These are phyloP conservation scores for Linepithema humile DNA, from an alignment of 1,140 invertebrate genomes.

Conservation along the genomic window DNA sequence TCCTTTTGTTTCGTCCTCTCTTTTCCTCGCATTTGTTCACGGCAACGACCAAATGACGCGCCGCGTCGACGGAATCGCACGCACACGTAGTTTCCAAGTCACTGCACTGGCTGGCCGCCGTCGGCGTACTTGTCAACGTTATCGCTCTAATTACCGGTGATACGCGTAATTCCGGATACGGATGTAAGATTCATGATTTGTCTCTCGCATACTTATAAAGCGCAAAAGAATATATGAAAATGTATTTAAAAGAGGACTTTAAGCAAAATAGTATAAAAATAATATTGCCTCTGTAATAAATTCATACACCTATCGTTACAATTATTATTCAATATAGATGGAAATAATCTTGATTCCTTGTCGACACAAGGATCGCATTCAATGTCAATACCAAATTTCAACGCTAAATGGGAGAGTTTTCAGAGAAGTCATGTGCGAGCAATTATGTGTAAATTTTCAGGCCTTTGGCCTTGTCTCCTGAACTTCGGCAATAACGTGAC, in stretches of 20 bases:
- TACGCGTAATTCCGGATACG: conserved; percentile 18
- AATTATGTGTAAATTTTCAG: conserved; percentile 25
- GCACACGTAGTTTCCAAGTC: conserved; percentile 13
- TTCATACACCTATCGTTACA: too few species aligned
- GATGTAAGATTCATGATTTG: not conserved
- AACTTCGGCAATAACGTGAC: conserved; percentile 47
- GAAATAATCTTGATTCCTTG: too few species aligned
- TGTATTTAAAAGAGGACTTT: not conserved
- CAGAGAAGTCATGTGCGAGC: not conserved
- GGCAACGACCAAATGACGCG: conserved; percentile 25
- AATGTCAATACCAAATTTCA: conserved; percentile 6
- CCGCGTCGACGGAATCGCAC: not conserved
- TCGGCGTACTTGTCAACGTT: too few species aligned
- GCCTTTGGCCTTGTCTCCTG: not conserved
- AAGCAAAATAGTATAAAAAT: not conserved
- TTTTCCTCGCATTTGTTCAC: not conserved
- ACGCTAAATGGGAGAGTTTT: too few species aligned
- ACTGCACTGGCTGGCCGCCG: conserved; percentile 21
- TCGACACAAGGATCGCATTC: not conserved
- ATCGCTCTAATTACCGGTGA: conserved; percentile 45
- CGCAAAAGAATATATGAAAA: not conserved
- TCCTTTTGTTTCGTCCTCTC: conserved; percentile 18
- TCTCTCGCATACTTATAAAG: not conserved
- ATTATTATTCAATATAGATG: too few species aligned
- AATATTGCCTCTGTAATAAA: too few species aligned